phyloP scores from a whole-genome alignment of 2,797 vertebrate genomes.

The Gymnodraco acuticeps region DNA sequence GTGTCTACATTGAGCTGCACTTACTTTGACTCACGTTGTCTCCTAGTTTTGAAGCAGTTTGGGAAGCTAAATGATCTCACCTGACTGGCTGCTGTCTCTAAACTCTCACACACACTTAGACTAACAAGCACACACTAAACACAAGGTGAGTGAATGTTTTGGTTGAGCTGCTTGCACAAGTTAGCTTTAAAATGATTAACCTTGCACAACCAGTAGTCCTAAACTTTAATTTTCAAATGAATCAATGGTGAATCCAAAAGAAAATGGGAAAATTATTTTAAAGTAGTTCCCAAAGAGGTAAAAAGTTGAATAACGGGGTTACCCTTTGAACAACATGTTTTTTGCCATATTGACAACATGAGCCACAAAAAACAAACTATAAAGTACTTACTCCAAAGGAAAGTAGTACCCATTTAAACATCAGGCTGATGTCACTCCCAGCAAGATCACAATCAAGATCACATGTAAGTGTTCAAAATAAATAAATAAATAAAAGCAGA shows the following conservation, averaged over 20 bases:
- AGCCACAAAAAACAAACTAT: too few relatives aligned
- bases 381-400: too few relatives aligned
- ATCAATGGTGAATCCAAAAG: neutral
- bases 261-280: neutral
- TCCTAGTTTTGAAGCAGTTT: neutral
- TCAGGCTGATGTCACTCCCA: too few relatives aligned
- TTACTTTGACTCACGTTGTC: rapidly evolving
- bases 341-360: too few relatives aligned
- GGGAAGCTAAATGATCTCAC: neutral
- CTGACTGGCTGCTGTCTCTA: constrained; percentile 5
- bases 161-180: neutral
- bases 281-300: neutral
- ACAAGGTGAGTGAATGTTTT: neutral
- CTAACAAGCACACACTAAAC: neutral
- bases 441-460: too few relatives aligned
- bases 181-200: neutral
- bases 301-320: too few relatives aligned
- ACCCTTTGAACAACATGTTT: too few relatives aligned
- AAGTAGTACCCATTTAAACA: too few relatives aligned
- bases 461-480: too few relatives aligned
- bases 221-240: neutral
- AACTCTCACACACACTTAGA: neutral
- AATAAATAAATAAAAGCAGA: neutral
- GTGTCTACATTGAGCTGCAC: neutral
- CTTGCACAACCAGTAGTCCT: neutral